A percentile compares a stretch with the other conserved stretches of the same genome.
phyloP scores from a whole-genome alignment of 1,140 invertebrate species.

The Saxidomus purpurata region DNA sequence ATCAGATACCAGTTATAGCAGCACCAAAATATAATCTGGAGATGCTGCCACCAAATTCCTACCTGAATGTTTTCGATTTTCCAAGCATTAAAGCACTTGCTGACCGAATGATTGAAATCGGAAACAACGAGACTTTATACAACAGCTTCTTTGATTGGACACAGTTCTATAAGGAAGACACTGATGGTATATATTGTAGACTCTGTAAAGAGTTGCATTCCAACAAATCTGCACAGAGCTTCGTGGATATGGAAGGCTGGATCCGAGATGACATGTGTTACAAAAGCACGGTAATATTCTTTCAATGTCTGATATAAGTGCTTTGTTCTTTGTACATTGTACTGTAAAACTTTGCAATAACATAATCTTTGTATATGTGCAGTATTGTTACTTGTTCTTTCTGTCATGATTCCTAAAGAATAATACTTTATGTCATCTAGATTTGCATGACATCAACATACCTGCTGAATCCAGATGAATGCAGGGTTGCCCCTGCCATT shows the following conservation, averaged over 20 bases:
- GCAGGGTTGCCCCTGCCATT: no score
- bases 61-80: conserved; percentile 66
- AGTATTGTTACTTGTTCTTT: not conserved
- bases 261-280: conserved; percentile 58
- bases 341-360: no score
- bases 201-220: conserved; percentile 51
- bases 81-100: conserved; percentile 52
- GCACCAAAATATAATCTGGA: conserved; percentile 50
- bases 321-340: not conserved
- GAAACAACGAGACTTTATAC: conserved; percentile 45
- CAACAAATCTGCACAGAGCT: conserved; percentile 53
- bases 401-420: not conserved
- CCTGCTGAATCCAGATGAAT: not conserved
- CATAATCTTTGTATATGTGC: not conserved
- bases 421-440: not conserved
- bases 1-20: conserved; percentile 64
- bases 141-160: conserved; percentile 60
- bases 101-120: conserved; percentile 54
- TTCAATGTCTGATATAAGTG: not conserved
- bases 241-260: conserved; percentile 58
- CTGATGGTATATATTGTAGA: conserved; percentile 1
- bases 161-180: conserved; percentile 16
- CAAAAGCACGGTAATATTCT: conserved; percentile 54
- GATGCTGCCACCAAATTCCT: conserved; percentile 51
- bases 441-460: not conserved